Evolutionary conservation across 2,797 vertebrate genomes (phyloP), one percentile per base, ranked within the genome.

Genomic region (Periophthalmus magnuspinnatus): DNA sequence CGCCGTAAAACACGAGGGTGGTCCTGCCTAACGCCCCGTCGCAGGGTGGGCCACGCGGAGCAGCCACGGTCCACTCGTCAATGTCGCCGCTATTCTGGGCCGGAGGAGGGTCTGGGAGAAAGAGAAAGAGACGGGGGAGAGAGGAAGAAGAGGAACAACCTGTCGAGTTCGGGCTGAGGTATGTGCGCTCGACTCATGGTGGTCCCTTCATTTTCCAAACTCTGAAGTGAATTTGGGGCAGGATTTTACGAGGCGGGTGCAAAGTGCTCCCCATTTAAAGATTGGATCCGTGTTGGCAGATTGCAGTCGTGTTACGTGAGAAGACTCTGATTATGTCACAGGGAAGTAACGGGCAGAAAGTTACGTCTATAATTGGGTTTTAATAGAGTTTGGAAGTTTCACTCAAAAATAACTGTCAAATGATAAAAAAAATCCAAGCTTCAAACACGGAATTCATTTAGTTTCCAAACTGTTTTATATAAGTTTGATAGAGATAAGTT

Each of bases 21-120:
- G 91, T 93, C 91, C 76, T 77, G 50, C 91, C 76, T 78, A 24
- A 71, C 64, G 77, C 61, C 73, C 74, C 72, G 81, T 81, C 73
- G 71, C 86, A 82, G 89, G 88, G 92, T 92, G 92, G 90, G 84
- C 91, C 81, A 8, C 5, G 58, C 58, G 72, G 75, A 77, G 81
- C 88, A 89, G 87, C 70, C 89, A 80, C 79, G 83, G 74, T 50
- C 72, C 68, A 68, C 86, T 86, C 77, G 70, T 89, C 88, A 89
- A 76, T 85, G 89, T 91, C 91, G 77, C 88, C 87, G 86, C 91
- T 93, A 94, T 93, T 93, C 85, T 86, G 81, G 91, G 89, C 82
- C 65, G 83, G 83, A 87, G 78, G 79, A 78, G 28, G 1, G 28
- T n/a, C n/a, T n/a, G n/a, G n/a, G n/a, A n/a, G n/a, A n/a, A n/a